Evolutionary conservation across 2,797 vertebrate species (phyloP).

Genomic region (Pipistrellus pygmaeus): DNA sequence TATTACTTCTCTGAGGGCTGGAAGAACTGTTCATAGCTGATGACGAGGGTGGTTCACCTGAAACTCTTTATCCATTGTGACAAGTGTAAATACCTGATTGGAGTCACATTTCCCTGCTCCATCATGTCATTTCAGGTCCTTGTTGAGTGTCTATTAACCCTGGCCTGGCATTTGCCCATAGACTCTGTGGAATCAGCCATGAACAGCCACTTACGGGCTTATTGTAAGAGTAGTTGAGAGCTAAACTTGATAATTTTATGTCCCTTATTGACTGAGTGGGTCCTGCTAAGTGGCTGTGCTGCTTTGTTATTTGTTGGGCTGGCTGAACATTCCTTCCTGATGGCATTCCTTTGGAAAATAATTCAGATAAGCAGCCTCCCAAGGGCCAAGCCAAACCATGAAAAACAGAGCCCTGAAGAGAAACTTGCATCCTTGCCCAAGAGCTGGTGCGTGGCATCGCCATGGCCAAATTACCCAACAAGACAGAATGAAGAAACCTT

Average conservation of each 20-base stretch:
- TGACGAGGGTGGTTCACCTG: background rate
- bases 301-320: slow-evolving; percentile 5
- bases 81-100: background rate
- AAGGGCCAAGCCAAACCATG: background rate
- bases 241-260: background rate
- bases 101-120: background rate
- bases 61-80: slow-evolving; percentile 35
- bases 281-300: background rate
- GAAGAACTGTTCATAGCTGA: background rate
- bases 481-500: background rate
- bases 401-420: slow-evolving; percentile 33
- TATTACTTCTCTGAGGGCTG: background rate
- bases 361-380: slow-evolving; percentile 47
- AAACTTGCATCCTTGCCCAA: background rate
- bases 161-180: slow-evolving; percentile 26
- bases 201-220: background rate
- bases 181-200: background rate
- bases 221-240: background rate
- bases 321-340: background rate
- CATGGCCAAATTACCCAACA: background rate
- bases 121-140: slow-evolving; percentile 45
- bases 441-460: background rate
- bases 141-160: background rate
- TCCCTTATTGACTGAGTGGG: background rate
- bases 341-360: slow-evolving; percentile 58